These are phyloP conservation scores for Ifrita kowaldi DNA, from an alignment of 2,113 vertebrate genomes.

Conservation along the genomic window DNA sequence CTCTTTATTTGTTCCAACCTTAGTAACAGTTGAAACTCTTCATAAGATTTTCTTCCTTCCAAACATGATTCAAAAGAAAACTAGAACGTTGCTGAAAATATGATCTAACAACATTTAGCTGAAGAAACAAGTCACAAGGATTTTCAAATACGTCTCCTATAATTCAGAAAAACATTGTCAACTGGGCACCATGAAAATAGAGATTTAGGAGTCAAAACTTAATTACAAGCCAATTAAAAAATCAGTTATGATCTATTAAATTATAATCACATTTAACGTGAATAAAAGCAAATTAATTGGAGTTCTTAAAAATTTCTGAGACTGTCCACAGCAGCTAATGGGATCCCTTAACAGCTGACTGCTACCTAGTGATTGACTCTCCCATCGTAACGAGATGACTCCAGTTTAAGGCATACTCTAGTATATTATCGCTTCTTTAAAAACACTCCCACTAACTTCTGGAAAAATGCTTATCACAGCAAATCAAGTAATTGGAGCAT, in stretches of 20 bases:
- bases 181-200: not conserved
- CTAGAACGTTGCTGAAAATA: not conserved
- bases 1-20: not conserved
- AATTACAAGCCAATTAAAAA: not conserved
- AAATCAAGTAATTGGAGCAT: not conserved
- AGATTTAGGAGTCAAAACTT: not conserved
- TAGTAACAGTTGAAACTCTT: not conserved
- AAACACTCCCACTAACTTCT: not conserved
- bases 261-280: not conserved
- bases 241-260: not conserved
- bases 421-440: not conserved
- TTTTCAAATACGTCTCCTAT: not conserved
- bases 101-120: not conserved
- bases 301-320: not conserved
- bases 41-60: not conserved
- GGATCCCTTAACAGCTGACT: not conserved
- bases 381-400: not conserved
- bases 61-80: slow-evolving; percentile 24
- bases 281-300: not conserved
- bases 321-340: not conserved
- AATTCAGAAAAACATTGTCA: not conserved
- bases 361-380: not conserved
- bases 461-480: not conserved
- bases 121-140: not conserved
- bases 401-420: not conserved